Conservation (phyloP, 1,140 invertebrate species). For the Pogonomyrmex californicus region DNA sequence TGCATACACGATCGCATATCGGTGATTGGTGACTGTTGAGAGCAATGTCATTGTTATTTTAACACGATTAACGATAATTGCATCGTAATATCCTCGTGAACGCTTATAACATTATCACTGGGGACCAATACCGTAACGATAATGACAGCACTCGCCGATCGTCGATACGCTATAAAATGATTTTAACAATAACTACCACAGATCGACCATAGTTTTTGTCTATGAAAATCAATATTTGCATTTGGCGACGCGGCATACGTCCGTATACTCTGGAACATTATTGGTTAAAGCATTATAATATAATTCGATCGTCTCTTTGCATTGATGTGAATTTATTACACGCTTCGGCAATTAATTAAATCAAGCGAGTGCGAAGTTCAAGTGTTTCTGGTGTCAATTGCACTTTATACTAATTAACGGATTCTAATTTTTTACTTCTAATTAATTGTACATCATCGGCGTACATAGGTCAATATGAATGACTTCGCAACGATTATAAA, state of each 20-base stretch:
- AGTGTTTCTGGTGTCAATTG: slow-evolving; percentile 10
- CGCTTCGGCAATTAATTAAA: slow-evolving; percentile 17
- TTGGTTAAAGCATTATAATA: slow-evolving; percentile 52
- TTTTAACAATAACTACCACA: slow-evolving; percentile 61
- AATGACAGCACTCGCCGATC: slow-evolving; percentile 68
- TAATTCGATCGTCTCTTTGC: slow-evolving; percentile 28
- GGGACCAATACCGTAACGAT: slow-evolving; percentile 63
- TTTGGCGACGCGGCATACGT: background rate
- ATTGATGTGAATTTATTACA: slow-evolving; percentile 26
- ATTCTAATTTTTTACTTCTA: slow-evolving; percentile 7
- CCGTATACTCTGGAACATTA: too few species aligned
- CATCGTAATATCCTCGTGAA: slow-evolving; percentile 68
- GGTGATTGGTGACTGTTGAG: slow-evolving; percentile 40
- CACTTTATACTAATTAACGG: slow-evolving; percentile 33
- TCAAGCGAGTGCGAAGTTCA: slow-evolving; percentile 24
- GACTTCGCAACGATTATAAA: background rate
- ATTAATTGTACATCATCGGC: background rate
- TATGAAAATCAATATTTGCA: slow-evolving; percentile 72
- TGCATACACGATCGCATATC: slow-evolving; percentile 42
- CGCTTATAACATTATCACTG: slow-evolving; percentile 63
- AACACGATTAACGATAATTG: slow-evolving; percentile 64
- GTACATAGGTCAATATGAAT: background rate
- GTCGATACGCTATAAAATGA: slow-evolving; percentile 60
- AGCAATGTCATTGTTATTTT: slow-evolving; percentile 72
- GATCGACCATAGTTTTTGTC: slow-evolving; percentile 56